Conservation (phyloP, 2,797 vertebrate species). For the Argyrosomus regius region DNA sequence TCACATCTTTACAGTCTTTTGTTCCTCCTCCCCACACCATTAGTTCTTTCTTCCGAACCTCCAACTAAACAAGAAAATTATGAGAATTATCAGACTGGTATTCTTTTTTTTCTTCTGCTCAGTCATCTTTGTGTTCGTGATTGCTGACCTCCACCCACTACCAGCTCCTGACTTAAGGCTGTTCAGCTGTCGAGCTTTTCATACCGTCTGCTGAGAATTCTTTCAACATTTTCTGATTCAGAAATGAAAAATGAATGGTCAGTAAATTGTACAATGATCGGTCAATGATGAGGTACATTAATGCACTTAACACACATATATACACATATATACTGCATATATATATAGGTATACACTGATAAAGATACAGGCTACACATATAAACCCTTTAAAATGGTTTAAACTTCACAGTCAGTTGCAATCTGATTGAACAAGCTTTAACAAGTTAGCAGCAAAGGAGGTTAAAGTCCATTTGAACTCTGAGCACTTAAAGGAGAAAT, state of each 20-base stretch:
- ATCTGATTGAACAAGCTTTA: constrained; percentile 22
- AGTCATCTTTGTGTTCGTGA: constrained; percentile 35
- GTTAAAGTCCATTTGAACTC: constrained; percentile 1
- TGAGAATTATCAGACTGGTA: constrained; percentile 31
- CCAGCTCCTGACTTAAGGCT: constrained; percentile 2
- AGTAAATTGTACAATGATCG: not conserved
- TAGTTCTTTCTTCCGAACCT: constrained; percentile 16
- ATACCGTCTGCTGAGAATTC: not conserved
- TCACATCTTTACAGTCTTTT: constrained; percentile 37
- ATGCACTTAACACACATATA: not conserved
- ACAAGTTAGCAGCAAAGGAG: constrained; percentile 15
- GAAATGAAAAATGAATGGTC: constrained; percentile 1
- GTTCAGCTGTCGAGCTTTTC: constrained; percentile 26
- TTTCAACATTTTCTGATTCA: constrained; percentile 1
- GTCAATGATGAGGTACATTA: not conserved
- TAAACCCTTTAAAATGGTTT: no score
- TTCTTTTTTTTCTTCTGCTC: constrained; percentile 15
- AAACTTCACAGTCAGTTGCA: constrained; percentile 5
- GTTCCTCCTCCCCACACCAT: constrained; percentile 24
- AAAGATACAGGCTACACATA: no score
- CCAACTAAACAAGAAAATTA: constrained; percentile 35
- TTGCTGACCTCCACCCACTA: constrained; percentile 41
- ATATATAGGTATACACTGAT: no score
- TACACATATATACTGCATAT: no score
- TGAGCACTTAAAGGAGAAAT: not conserved